phyloP scores from a whole-genome alignment of 1,140 invertebrate species.

The Drosophila trapezifrons region DNA sequence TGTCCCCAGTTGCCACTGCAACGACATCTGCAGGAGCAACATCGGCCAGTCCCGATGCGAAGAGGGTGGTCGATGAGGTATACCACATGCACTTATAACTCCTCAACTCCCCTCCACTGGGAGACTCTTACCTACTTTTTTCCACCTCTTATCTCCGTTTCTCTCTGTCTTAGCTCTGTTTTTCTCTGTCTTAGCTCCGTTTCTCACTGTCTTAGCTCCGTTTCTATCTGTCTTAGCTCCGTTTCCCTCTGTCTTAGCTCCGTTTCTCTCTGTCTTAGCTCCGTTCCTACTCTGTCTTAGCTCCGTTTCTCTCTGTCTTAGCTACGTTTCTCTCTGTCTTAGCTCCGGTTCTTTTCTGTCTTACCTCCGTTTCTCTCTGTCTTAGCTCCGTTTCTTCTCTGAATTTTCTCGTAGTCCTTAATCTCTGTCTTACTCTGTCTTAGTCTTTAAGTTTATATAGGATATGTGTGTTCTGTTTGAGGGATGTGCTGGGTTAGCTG shows the following conservation, averaged over 20 bases:
- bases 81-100: conserved; percentile 39
- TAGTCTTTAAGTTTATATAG: background rate
- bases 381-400: conserved; percentile 10
- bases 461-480: conserved; percentile 2
- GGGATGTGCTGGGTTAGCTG: conserved; percentile 4
- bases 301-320: no score
- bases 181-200: conserved; percentile 3
- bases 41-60: conserved; percentile 28
- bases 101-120: conserved; percentile 24
- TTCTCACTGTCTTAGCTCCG: conserved; percentile 3
- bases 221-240: no score
- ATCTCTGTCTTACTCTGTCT: conserved; percentile 3
- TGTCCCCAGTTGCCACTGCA: conserved; percentile 11
- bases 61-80: conserved; percentile 48
- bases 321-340: conserved; percentile 1
- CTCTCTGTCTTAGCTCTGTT: conserved; percentile 1
- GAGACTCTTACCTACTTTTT: conserved; percentile 2
- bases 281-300: no score
- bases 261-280: conserved; percentile 1
- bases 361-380: conserved; percentile 8
- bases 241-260: background rate
- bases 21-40: conserved; percentile 6
- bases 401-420: background rate
- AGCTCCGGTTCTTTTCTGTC: background rate
- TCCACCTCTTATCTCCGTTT: background rate